Evolutionary conservation across 2,113 vertebrate species (phyloP).

Genomic region (Oncorhynchus tshawytscha): DNA sequence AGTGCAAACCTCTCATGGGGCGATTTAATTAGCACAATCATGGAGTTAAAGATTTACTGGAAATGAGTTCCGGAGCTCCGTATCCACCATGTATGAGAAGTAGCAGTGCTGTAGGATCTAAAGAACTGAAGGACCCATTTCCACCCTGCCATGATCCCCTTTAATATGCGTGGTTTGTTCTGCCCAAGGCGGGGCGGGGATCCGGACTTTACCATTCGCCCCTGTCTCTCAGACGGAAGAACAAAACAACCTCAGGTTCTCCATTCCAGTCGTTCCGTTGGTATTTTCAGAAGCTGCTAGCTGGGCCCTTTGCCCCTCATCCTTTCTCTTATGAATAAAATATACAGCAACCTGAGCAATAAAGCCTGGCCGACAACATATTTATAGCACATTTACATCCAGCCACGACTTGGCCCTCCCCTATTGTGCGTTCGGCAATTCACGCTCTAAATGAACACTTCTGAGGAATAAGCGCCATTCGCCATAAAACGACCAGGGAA

Average conservation of each 20-base stretch:
- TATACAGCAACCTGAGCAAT: constrained; percentile 37
- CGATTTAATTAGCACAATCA: constrained; percentile 67
- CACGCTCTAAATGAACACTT: constrained; percentile 59
- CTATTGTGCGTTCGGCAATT: constrained; percentile 61
- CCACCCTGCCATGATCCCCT: constrained; percentile 20
- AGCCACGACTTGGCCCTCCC: constrained; percentile 51
- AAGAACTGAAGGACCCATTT: constrained; percentile 25
- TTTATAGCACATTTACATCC: constrained; percentile 64
- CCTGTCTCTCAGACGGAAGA: neutral
- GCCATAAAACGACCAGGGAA: constrained; percentile 5
- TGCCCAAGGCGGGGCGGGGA: constrained; percentile 10
- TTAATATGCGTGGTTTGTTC: constrained; percentile 33
- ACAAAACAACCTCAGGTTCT: neutral
- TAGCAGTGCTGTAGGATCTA: constrained; percentile 19
- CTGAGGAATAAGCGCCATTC: constrained; percentile 57
- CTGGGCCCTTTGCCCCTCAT: constrained; percentile 18
- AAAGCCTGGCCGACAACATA: constrained; percentile 47
- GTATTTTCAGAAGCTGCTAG: constrained; percentile 35
- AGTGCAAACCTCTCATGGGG: constrained; percentile 44
- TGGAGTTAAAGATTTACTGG: constrained; percentile 48
- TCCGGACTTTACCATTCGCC: constrained; percentile 7
- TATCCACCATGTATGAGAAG: constrained; percentile 20
- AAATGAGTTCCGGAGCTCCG: constrained; percentile 44
- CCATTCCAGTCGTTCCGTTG: constrained; percentile 16
- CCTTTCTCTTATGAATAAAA: constrained; percentile 51